Evolutionary conservation across 2,888 invertebrate species (phyloP).

Genomic region (Thysanoteuthis rhombus): DNA sequence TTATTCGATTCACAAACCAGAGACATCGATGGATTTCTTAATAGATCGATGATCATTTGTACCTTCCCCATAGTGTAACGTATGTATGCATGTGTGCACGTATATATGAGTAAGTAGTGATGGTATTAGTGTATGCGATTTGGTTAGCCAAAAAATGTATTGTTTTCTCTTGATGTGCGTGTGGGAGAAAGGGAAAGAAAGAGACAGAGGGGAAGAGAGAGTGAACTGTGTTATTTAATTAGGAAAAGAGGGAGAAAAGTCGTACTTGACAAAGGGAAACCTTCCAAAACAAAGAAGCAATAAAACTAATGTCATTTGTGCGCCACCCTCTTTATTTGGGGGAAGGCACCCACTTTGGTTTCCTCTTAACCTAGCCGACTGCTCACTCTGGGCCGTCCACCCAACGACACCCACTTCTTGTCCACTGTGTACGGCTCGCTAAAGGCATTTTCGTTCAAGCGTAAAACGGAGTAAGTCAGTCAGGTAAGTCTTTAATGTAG

Average conservation of each 20-base stretch:
- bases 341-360: not conserved
- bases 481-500: not conserved
- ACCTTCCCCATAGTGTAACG: too few species aligned
- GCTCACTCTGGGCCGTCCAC: not conserved
- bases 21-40: too few species aligned
- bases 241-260: not conserved
- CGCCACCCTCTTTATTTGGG: not conserved
- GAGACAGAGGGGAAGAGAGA: too few species aligned
- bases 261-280: too few species aligned
- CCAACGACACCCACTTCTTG: not conserved
- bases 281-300: not conserved
- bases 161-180: too few species aligned
- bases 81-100: too few species aligned
- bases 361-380: not conserved
- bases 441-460: not conserved
- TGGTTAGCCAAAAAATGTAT: too few species aligned
- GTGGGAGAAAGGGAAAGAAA: too few species aligned
- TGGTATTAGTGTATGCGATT: too few species aligned
- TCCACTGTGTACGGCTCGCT: not conserved
- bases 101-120: too few species aligned
- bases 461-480: not conserved
- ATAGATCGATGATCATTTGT: too few species aligned
- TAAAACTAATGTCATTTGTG: not conserved
- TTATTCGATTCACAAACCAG: too few species aligned
- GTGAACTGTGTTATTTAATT: not conserved